phyloP scores from a whole-genome alignment of 2,888 invertebrate genomes.

The Coelinius sp. region DNA sequence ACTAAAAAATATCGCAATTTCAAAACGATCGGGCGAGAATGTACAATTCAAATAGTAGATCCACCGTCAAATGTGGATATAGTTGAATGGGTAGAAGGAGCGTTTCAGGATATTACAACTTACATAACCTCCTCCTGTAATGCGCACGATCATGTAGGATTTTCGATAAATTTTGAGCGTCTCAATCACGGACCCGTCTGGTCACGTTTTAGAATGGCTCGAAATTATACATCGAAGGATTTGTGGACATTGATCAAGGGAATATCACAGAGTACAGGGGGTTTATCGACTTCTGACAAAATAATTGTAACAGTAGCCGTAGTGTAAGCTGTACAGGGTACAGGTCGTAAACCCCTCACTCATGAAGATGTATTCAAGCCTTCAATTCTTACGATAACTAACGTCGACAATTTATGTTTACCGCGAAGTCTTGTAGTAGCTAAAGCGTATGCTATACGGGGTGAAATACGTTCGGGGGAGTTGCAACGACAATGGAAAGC shows the following conservation, averaged over 20 bases:
- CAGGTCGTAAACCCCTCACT: not conserved
- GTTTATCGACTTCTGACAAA: not conserved
- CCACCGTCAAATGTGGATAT: not conserved
- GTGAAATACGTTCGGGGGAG: too few species aligned
- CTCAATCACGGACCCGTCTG: too few species aligned
- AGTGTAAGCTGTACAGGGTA: not conserved
- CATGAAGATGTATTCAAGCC: not conserved
- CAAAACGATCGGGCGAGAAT: not conserved
- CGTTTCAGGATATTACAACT: not conserved
- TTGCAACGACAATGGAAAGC: too few species aligned
- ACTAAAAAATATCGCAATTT: not conserved
- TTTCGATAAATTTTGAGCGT: too few species aligned
- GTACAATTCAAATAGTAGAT: not conserved
- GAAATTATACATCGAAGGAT: not conserved
- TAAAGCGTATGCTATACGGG: too few species aligned
- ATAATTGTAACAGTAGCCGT: not conserved
- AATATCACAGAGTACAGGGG: not conserved
- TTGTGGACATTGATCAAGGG: not conserved
- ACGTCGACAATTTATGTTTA: too few species aligned
- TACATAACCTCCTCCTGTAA: not conserved
- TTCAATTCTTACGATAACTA: not conserved
- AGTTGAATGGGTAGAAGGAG: not conserved
- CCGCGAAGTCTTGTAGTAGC: too few species aligned
- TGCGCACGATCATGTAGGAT: not conserved
- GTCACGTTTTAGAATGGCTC: not conserved